Base-by-base conservation (phyloP, 2,797 vertebrate species). In the Anguilla megastoma region DNA sequence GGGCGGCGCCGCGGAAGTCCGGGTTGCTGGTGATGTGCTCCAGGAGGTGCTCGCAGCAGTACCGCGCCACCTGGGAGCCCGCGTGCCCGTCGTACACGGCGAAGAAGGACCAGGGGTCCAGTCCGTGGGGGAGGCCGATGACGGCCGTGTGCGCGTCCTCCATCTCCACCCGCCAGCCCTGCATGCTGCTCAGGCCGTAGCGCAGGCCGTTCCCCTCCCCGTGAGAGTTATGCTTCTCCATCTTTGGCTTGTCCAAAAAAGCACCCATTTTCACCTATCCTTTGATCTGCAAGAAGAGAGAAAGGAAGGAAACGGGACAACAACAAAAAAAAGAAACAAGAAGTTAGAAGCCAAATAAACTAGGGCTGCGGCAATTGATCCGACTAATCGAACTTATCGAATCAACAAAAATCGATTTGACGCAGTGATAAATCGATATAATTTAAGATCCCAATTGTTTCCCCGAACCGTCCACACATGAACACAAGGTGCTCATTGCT, bases 211-310 rank as follows among this genome's bases (percentile, higher is more conserved):
- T 99, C 85, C 99, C 99, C 71, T 98, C 97, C 84, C 98, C 98
- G 88, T 96, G 97, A 92, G 98, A 97, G 92, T 99, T 99, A 94
- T 99, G 98, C 93, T 99, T 99, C 95, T 99, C 99, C 99, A 99
- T 99, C 98, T 99, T 99, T 98, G 99, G 99, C 97, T 99, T 99
- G 95, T 99, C 99, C 97, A 99, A 97, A 97, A 99, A 99, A 90
- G 99, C 99, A 96, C 99, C 99, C 98, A 99, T 99, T 96, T 93
- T 97, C 89, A 10, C 45, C 45, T 63, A 50, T 79, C 24, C 24
- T 45, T 60, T 41, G 18, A 71, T 54, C 87, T 85, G 45, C 80
- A 71, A 41, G 3, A n/a, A 50, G 21, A 9, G 41, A 24, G 24
- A 7, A 50, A 10, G 21, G 21, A n/a, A 24, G 74, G 33, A 66